Evolutionary conservation across 2,113 vertebrate species (phyloP).

Genomic region (Sceloporus tristichus): DNA sequence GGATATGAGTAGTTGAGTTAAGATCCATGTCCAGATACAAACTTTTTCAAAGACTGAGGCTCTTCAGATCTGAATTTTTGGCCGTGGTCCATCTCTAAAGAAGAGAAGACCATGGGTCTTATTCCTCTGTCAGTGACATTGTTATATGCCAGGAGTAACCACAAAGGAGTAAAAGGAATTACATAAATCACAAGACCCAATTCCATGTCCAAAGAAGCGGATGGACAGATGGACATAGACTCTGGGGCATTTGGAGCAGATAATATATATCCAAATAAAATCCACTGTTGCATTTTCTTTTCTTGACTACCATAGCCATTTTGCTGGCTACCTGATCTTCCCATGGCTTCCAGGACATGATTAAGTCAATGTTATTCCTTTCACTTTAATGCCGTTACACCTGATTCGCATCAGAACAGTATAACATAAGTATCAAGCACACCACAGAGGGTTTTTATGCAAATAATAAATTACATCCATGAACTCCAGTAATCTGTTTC

Average conservation of each 20-base stretch:
- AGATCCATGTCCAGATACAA: slow-evolving; percentile 14
- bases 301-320: neutral
- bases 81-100: slow-evolving; percentile 41
- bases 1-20: slow-evolving; percentile 14
- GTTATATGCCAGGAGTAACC: slow-evolving; percentile 26
- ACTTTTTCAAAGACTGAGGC: slow-evolving; percentile 46
- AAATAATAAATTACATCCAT: neutral
- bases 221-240: neutral
- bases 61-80: slow-evolving; percentile 40
- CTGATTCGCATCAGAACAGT: slow-evolving; percentile 42
- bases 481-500: slow-evolving; percentile 2
- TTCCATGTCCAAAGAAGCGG: slow-evolving; percentile 13
- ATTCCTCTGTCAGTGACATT: neutral
- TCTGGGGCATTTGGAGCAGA: neutral
- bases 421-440: slow-evolving; percentile 18
- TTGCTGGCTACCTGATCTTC: neutral
- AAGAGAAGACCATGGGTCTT: slow-evolving; percentile 27
- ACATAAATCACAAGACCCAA: accelerated
- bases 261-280: neutral
- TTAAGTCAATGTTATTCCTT: slow-evolving; percentile 7
- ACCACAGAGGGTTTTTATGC: neutral
- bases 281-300: too few species aligned
- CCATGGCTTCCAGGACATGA: neutral
- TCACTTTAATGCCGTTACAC: slow-evolving; percentile 28
- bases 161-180: neutral